Evolutionary conservation across 2,113 vertebrate species (phyloP).

Genomic region (Dendrocopos noguchii): DNA sequence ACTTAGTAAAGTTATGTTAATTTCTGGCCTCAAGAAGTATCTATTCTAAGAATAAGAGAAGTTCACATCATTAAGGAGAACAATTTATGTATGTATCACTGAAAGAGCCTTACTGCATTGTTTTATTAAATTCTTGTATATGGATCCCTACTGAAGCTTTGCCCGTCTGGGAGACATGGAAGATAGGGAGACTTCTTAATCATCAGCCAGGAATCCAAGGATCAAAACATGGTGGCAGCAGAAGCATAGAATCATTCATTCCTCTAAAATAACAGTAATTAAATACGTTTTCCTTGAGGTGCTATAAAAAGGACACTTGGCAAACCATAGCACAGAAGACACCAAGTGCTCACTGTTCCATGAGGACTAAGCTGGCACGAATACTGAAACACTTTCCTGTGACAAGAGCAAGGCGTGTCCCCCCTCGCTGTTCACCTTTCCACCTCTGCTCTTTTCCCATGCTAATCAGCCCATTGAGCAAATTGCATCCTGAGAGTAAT

Average conservation of each 20-base stretch:
- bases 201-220: background rate
- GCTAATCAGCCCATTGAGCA: background rate
- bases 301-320: constrained; percentile 29
- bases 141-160: background rate
- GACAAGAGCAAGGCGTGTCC: background rate
- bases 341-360: background rate
- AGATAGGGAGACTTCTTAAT: background rate
- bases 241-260: background rate
- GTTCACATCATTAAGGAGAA: background rate
- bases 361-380: constrained; percentile 22
- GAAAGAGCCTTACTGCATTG: background rate
- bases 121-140: background rate
- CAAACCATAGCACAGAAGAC: background rate
- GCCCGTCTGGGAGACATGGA: background rate
- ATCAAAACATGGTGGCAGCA: background rate
- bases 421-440: background rate
- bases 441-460: background rate
- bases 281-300: constrained; percentile 24
- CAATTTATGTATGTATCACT: background rate
- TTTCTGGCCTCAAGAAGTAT: background rate
- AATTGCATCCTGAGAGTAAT: background rate
- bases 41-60: background rate
- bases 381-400: constrained; percentile 1
- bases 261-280: background rate
- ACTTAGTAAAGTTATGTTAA: background rate